Evolutionary conservation across 2,797 vertebrate genomes (phyloP), one percentile per base, ranked within the genome.

Genomic region (Pseudochaenichthys georgianus): DNA sequence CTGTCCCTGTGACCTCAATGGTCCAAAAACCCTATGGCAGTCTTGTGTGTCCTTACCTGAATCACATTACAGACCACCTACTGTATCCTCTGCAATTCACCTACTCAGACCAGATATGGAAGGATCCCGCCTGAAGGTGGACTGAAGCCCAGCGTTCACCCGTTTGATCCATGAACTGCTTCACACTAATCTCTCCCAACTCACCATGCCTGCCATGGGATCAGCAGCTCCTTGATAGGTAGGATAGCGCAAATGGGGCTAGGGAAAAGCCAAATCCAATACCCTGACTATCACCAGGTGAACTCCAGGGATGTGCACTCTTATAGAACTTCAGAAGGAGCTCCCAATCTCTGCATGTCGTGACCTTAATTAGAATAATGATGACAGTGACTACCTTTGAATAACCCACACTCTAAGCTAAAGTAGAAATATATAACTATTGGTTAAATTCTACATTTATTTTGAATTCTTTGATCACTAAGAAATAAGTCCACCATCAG

Each of bases 151-250:
- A 75, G 51, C 2, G 5, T 58, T 86, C 68, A 74, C 62, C 23
- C 5, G 77, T 83, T 78, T 78, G 82, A 83, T 77, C 75, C 71
- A 57, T 67, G 41, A 70, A 75, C 75, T 53, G 63, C 21, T 51
- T 82, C 75, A 70, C 43, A 45, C 46, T 66, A 60, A 74, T 50
- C 70, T 80, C 41, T 41, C 38, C 60, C 31, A 59, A 59, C 65
- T 76, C 79, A 41, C 42, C 8, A 23, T 9, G 47, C 19, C 73
- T 67, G 66, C 69, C 73, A 80, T 72, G 73, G 70, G 78, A 77
- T 75, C 16, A 76, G 75, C 75, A 75, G 60, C 48, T 63, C 57
- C 60, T 67, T 60, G 63, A 75, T 66, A 48, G 69, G 48, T 53
- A 58, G 51, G 61, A 11, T 1, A 61, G 43, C 62, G 42, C n/a